phyloP scores from a whole-genome alignment of 2,113 vertebrate genomes.

The Bubo blakistoni region DNA sequence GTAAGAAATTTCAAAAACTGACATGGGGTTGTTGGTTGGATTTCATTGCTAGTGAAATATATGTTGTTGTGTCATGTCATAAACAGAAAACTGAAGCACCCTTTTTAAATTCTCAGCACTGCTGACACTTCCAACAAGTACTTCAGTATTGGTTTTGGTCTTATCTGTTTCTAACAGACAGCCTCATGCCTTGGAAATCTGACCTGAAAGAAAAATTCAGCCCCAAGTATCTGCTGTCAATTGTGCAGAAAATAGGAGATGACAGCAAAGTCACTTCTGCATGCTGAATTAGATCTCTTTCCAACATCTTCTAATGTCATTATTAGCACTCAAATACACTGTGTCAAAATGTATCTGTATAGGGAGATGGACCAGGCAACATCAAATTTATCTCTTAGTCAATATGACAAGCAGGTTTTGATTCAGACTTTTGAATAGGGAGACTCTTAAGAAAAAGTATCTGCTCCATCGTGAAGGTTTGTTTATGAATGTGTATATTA shows the following conservation, averaged over 20 bases:
- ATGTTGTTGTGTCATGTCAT: slow-evolving; percentile 67
- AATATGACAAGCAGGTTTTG: slow-evolving; percentile 71
- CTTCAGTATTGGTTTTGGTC: slow-evolving; percentile 70
- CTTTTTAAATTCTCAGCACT: slow-evolving; percentile 71
- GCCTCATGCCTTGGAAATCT: slow-evolving; percentile 75
- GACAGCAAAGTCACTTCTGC: slow-evolving; percentile 81
- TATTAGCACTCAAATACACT: slow-evolving; percentile 84
- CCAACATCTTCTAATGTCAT: slow-evolving; percentile 84
- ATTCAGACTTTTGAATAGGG: slow-evolving; percentile 43
- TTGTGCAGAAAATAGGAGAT: slow-evolving; percentile 83
- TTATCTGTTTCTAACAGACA: slow-evolving; percentile 82
- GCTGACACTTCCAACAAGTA: slow-evolving; percentile 75
- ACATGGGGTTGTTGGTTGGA: slow-evolving; percentile 35
- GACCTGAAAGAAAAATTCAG: slow-evolving; percentile 82
- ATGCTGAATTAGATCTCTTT: slow-evolving; percentile 81
- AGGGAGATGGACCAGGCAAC: slow-evolving; percentile 71
- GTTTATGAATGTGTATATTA: not conserved
- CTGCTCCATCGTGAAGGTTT: slow-evolving; percentile 9
- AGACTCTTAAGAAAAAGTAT: slow-evolving; percentile 7
- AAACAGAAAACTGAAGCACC: slow-evolving; percentile 70
- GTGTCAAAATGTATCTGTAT: slow-evolving; percentile 77
- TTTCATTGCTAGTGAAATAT: slow-evolving; percentile 65
- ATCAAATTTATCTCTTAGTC: slow-evolving; percentile 65
- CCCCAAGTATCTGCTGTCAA: slow-evolving; percentile 82
- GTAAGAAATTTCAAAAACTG: slow-evolving; percentile 58